A percentile compares a stretch with the other conserved stretches of the same genome.
Evolutionary conservation across 2,888 invertebrate genomes (phyloP).

Genomic region (Heteropelma amictum): DNA sequence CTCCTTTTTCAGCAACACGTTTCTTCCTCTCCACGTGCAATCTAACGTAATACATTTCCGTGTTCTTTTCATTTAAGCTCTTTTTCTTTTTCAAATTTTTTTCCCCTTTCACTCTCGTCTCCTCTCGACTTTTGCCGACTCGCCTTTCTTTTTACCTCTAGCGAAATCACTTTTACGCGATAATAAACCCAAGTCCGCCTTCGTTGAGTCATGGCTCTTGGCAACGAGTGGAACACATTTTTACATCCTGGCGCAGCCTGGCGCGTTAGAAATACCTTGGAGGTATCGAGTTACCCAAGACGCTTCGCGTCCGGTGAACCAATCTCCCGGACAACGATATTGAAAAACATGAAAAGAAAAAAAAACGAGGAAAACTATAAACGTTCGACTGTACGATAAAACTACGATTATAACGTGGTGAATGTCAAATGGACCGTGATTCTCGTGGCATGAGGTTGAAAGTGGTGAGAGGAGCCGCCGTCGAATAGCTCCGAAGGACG

Average conservation of each 20-base stretch:
- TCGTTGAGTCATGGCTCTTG: conserved; percentile 32
- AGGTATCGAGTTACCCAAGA: conserved; percentile 47
- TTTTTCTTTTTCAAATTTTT: neutral
- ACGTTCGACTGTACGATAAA: neutral
- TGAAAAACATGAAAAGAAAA: conserved; percentile 53
- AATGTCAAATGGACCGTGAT: conserved; percentile 55
- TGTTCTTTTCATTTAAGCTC: conserved; percentile 16
- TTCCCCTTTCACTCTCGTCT: conserved; percentile 21
- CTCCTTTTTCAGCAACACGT: conserved; percentile 34
- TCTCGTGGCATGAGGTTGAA: neutral
- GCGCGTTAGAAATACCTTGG: conserved; percentile 47
- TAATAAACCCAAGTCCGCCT: conserved; percentile 59
- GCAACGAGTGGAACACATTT: conserved; percentile 48
- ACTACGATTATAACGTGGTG: neutral
- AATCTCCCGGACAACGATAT: conserved; percentile 66
- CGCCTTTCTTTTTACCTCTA: conserved; percentile 45
- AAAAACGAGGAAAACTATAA: conserved; percentile 55
- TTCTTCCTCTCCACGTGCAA: conserved; percentile 21
- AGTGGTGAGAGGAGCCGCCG: too few species aligned
- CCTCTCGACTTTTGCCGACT: neutral
- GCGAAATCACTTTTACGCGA: conserved; percentile 56
- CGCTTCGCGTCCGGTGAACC: conserved; percentile 57
- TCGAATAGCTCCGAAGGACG: neutral
- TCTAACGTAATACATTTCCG: conserved; percentile 37
- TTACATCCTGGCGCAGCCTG: conserved; percentile 34